Evolutionary conservation across 2,888 invertebrate genomes (phyloP).

Genomic region (Heliconius erato): DNA sequence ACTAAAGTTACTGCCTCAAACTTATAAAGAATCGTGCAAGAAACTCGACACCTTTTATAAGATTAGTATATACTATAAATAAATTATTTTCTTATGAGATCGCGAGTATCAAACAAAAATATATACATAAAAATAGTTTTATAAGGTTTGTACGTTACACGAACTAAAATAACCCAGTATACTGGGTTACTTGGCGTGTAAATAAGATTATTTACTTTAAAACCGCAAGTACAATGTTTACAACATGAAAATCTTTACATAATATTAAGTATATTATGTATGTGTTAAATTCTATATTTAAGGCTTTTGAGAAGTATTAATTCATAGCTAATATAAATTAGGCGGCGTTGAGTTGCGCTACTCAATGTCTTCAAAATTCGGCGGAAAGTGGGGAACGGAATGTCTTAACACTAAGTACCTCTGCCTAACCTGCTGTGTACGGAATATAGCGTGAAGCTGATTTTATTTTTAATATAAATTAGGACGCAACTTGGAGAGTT

Average conservation of each 20-base stretch:
- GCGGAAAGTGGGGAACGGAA: too few relatives aligned
- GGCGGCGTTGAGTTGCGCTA: too few relatives aligned
- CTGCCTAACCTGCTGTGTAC: too few relatives aligned
- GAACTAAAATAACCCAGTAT: neutral
- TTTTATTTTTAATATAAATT: too few relatives aligned
- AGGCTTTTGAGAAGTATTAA: neutral
- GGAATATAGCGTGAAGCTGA: too few relatives aligned
- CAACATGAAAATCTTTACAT: neutral
- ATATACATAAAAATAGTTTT: neutral
- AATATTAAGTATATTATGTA: too few relatives aligned
- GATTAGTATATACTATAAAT: neutral
- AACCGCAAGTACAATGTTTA: conserved; percentile 1
- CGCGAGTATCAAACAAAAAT: neutral
- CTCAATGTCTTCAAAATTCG: too few relatives aligned
- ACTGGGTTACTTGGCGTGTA: neutral
- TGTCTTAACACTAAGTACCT: too few relatives aligned
- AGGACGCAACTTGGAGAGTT: neutral
- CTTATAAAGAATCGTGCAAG: too few relatives aligned
- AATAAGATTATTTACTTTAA: neutral
- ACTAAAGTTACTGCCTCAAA: too few relatives aligned
- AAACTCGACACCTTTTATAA: neutral
- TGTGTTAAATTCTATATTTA: neutral
- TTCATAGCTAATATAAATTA: neutral
- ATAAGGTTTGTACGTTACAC: neutral
- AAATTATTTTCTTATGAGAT: neutral